A percentile compares a stretch with the other conserved stretches of the same genome.
These are phyloP conservation scores for Holothuria leucospilota DNA, from an alignment of 53 echinoderm and acorn worm species.

Conservation along the genomic window DNA sequence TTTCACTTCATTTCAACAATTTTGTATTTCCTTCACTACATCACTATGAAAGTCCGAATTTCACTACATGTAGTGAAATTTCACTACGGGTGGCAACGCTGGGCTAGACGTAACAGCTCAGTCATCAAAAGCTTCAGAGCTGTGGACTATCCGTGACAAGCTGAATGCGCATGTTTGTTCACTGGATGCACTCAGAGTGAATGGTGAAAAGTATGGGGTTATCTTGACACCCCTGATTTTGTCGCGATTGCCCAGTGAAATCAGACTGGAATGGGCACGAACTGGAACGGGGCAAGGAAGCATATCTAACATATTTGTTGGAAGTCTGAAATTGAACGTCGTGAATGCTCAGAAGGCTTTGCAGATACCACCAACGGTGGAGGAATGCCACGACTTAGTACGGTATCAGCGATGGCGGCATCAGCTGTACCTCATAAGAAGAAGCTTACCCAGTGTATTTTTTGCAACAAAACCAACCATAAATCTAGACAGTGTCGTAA, in stretches of 20 bases:
- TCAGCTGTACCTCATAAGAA: background rate
- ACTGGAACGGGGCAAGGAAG: background rate
- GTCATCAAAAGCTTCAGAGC: slow-evolving; percentile 16
- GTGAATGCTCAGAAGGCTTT: no score
- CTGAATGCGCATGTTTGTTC: slow-evolving; percentile 39
- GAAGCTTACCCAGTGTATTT: slow-evolving; percentile 26
- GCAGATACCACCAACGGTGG: no score
- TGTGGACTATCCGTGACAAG: slow-evolving; percentile 12
- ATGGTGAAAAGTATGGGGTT: slow-evolving; percentile 28
- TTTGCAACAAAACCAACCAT: slow-evolving; percentile 31
- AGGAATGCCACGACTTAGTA: no score
- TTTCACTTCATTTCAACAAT: no score
- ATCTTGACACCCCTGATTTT: slow-evolving; percentile 18
- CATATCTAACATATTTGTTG: background rate
- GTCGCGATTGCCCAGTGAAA: background rate
- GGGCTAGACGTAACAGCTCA: background rate
- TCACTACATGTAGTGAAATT: no score
- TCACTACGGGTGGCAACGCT: no score
- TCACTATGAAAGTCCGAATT: no score
- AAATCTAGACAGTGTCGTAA: slow-evolving; percentile 36
- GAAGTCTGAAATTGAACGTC: no score
- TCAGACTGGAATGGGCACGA: background rate
- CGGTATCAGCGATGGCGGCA: no score
- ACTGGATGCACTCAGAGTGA: slow-evolving; percentile 20
- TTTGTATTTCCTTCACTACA: no score